phyloP scores from a whole-genome alignment of 2,888 invertebrate genomes.

The Acronicta aceris region DNA sequence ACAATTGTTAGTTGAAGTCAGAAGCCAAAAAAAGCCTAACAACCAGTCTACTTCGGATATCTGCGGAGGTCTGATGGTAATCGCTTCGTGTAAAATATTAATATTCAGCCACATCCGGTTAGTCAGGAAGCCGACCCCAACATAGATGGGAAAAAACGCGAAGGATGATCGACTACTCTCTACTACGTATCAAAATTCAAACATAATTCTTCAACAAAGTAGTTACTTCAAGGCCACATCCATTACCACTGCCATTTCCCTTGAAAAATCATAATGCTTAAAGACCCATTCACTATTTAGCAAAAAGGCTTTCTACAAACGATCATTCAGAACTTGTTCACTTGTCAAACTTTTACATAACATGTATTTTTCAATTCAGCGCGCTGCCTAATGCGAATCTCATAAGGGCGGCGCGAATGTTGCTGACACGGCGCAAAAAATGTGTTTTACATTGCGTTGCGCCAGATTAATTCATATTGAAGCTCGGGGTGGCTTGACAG shows the following conservation, averaged over 20 bases:
- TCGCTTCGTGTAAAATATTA: no score
- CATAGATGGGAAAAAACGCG: no score
- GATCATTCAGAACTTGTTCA: slow-evolving; percentile 31
- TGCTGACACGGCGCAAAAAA: slow-evolving; percentile 53
- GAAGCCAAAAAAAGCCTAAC: no score
- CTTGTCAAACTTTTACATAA: slow-evolving; percentile 44
- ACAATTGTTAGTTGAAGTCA: no score
- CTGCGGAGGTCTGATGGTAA: no score
- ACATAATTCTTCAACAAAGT: slow-evolving; percentile 15
- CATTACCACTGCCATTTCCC: slow-evolving; percentile 22
- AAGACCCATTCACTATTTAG: slow-evolving; percentile 25
- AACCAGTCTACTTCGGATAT: no score
- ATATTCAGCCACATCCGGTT: no score
- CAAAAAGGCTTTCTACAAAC: slow-evolving; percentile 22
- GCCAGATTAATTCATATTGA: slow-evolving; percentile 37
- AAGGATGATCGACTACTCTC: no score
- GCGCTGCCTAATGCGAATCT: slow-evolving; percentile 52
- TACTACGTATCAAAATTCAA: not conserved
- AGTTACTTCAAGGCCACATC: slow-evolving; percentile 17
- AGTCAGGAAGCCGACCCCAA: no score
- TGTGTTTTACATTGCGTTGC: slow-evolving; percentile 48
- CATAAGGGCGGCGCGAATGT: slow-evolving; percentile 54
- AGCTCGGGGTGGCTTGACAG: slow-evolving; percentile 33
- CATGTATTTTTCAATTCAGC: slow-evolving; percentile 46
- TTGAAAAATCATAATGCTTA: slow-evolving; percentile 8